Evolutionary conservation across 2,113 vertebrate species (phyloP).

Genomic region (Casuarius casuarius): DNA sequence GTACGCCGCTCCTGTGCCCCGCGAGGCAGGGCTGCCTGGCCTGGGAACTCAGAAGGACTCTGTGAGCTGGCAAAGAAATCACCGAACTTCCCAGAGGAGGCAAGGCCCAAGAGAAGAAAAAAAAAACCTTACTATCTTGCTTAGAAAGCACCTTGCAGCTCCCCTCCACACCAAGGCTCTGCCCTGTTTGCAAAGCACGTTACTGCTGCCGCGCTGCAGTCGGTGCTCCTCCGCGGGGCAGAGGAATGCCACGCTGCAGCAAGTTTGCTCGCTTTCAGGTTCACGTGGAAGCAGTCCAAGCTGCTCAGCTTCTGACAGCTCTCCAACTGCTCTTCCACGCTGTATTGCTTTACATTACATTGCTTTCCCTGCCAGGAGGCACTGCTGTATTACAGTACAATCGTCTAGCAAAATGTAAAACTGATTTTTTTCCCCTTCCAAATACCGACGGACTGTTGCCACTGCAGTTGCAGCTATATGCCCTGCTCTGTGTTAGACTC

Average conservation of each 20-base stretch:
- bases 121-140: neutral
- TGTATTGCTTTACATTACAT: slow-evolving; percentile 62
- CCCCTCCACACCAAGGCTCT: neutral
- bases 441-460: slow-evolving; percentile 35
- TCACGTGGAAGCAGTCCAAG: slow-evolving; percentile 52
- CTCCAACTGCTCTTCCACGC: slow-evolving; percentile 58
- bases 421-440: slow-evolving; percentile 46
- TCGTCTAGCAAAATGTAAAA: slow-evolving; percentile 19
- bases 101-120: neutral
- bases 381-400: slow-evolving; percentile 68
- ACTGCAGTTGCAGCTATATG: neutral
- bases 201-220: neutral
- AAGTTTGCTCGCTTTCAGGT: neutral
- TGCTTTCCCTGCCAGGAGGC: slow-evolving; percentile 70
- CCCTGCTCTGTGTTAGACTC: neutral
- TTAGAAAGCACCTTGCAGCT: neutral
- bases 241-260: slow-evolving; percentile 29
- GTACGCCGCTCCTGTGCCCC: neutral
- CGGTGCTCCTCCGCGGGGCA: neutral
- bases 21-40: neutral
- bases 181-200: rapidly evolving
- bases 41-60: neutral
- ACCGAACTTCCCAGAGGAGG: neutral
- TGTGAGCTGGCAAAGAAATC: neutral
- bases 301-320: slow-evolving; percentile 64